Conservation (phyloP, 2,888 invertebrate species). For the Pseudococcus viburni region DNA sequence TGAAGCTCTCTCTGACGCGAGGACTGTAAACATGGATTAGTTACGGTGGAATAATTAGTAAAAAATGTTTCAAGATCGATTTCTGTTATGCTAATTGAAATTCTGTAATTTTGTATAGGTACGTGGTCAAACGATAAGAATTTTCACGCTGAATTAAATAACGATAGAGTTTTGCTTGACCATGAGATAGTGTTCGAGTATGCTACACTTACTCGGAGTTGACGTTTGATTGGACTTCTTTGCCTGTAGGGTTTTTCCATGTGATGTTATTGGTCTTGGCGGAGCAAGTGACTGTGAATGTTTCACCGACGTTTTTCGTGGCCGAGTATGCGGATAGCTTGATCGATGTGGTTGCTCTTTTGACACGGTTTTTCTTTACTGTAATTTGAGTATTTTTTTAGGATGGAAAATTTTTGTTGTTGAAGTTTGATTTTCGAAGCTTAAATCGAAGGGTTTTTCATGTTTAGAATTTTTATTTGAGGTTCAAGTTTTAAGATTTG, state of each 20-base stretch:
- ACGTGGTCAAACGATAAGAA: background rate
- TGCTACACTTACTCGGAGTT: background rate
- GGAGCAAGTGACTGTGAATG: background rate
- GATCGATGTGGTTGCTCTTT: background rate
- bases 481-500: no score
- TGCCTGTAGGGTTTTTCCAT: background rate
- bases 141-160: background rate
- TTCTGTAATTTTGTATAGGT: background rate
- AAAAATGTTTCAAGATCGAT: background rate
- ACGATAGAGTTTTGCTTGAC: background rate
- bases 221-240: constrained; percentile 6
- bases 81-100: background rate
- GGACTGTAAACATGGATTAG: constrained; percentile 3
- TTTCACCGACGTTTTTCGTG: constrained; percentile 25
- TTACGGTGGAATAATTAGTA: background rate
- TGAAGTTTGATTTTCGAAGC: no score
- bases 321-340: background rate
- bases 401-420: no score
- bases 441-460: no score
- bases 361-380: background rate
- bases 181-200: background rate
- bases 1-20: background rate
- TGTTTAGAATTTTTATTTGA: no score
- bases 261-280: constrained; percentile 35
- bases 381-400: background rate